Evolutionary conservation across 2,797 vertebrate species (phyloP), one percentile per base, ranked within the genome.

Genomic region (Siniperca scherzeri): DNA sequence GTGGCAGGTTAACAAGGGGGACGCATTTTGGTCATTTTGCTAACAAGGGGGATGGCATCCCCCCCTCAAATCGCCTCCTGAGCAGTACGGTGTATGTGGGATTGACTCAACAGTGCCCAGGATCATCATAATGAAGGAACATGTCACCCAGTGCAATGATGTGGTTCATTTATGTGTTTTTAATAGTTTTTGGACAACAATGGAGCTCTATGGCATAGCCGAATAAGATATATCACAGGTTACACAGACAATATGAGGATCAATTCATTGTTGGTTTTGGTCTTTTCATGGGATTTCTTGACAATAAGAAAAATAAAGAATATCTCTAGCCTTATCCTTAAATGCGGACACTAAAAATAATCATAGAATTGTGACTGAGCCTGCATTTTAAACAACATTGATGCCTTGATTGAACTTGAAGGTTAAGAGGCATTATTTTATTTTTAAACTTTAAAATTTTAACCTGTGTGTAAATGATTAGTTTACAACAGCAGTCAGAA

Each of bases 231-330:
- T 30, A 30, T 30, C 30, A 30, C 30, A 30, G 30, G 30, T 30
- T 30, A 30, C 30, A 30, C 30, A 30, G 30, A 30, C 30, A 30
- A 30, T 30, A 30, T 30, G 30, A 30, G 30, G 30, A 11, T 74
- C 5, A 1, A 2, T 50, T 13, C 0, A 59, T 62, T 80, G 44
- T 65, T 80, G 38, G 22, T 79, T 77, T 77, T 69, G 30, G 13
- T 68, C 16, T 80, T 61, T 83, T 81, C 8, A 40, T 64, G 48
- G 44, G 33, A 80, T 56, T 87, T 76, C 30, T 78, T 80, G 72
- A 74, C 56, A 69, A 22, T 59, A 59, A 84, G 30, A 60, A 56
- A 66, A 59, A 50, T 2, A 19, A 0, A 40, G 25, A 70, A 68
- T 17, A 59, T 38, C 33, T 61, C 16, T 17, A 25, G 19, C 7